Evolutionary conservation across 2,113 vertebrate species (phyloP), one percentile per base, ranked within the genome.

Genomic region (Perccottus glenii): DNA sequence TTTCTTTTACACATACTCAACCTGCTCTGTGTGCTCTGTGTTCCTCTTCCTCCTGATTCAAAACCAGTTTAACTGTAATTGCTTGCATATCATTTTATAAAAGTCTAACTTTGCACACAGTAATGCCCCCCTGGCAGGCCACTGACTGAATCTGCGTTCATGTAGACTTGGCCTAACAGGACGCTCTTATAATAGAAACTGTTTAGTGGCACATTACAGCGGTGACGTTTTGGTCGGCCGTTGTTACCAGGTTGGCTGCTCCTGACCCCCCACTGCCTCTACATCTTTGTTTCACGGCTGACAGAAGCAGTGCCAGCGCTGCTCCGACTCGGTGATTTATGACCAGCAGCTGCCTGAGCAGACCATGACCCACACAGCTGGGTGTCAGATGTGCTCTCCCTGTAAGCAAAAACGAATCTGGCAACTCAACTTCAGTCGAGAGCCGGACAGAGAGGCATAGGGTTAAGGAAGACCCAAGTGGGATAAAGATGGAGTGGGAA

Each of bases 261-360:
- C 80, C 73, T 81, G 82, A 87, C 85, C 80, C 80, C 75, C 87
- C 64, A 46, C 87, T 79, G 85, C 83, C 86, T 87, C 87, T 86
- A 90, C 45, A 57, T 91, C 90, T 91, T 90, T 90, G 83, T 91
- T 90, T 90, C 85, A 90, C 84, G 87, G 90, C 82, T 89, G 88
- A 89, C 87, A 89, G 88, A 91, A 87, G 81, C 80, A 87, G 85
- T 91, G 90, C 90, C 90, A 91, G 84, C 83, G 82, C 85, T 87
- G 84, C 88, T 88, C 86, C 55, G 78, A 84, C 82, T 75, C 70
- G 85, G 85, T 91, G 90, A 91, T 91, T 91, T 91, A 91, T 90
- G 90, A 90, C 85, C 88, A 79, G 84, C 90, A 91, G 88, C 88
- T 91, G 90, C 86, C 86, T 56, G 70, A 72, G 78, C 75, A 84